These are phyloP conservation scores for Argya squamiceps DNA, from an alignment of 2,797 vertebrate genomes.

Conservation along the genomic window DNA sequence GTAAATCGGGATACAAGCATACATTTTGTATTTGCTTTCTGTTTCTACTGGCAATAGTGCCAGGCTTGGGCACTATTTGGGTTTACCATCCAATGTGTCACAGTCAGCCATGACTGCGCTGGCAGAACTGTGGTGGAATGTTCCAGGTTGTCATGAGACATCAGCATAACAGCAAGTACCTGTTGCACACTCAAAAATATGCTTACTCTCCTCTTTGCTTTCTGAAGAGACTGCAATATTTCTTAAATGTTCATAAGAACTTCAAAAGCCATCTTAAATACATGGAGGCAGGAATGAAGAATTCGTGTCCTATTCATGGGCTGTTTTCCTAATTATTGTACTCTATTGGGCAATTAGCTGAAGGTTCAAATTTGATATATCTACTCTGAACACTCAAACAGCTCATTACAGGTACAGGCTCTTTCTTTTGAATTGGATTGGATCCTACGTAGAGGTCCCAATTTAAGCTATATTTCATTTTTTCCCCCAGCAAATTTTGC, in stretches of 20 bases:
- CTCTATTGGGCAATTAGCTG: no score
- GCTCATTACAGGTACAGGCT: not conserved
- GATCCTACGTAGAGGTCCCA: not conserved
- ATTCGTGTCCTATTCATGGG: not conserved
- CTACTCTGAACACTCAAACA: not conserved
- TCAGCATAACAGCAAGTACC: not conserved
- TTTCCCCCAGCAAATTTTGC: not conserved
- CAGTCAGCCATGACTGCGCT: not conserved
- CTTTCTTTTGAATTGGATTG: not conserved
- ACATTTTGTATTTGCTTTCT: not conserved
- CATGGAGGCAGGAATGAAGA: not conserved
- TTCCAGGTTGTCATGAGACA: not conserved
- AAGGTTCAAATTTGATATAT: no score
- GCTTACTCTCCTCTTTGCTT: not conserved
- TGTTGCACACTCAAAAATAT: not conserved
- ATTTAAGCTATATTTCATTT: not conserved
- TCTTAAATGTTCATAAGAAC: not conserved
- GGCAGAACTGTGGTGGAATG: not conserved
- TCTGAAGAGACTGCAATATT: not conserved
- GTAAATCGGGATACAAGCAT: not conserved
- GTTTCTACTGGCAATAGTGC: not conserved
- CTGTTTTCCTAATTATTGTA: no score
- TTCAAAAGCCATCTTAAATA: not conserved
- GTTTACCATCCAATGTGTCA: not conserved
- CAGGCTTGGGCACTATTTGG: not conserved